These are phyloP conservation scores for Oscheius sp. DNA, from an alignment of 1,140 invertebrate species.

Conservation along the genomic window DNA sequence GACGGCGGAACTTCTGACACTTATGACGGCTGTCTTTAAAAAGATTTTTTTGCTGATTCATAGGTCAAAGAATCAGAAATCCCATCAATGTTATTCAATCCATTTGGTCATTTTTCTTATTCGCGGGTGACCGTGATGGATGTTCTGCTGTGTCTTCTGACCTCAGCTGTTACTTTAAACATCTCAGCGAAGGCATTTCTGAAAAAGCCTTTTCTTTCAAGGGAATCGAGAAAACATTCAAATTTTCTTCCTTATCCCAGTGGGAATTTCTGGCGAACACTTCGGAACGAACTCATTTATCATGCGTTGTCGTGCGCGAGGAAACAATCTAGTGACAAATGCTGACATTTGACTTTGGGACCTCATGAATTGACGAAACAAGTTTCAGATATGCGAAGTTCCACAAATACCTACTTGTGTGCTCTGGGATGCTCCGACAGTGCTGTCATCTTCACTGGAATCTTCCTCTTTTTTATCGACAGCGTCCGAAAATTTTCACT, in stretches of 20 bases:
- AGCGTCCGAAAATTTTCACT: conserved; percentile 54
- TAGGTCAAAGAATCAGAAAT: too few species aligned
- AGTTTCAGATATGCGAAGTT: conserved; percentile 50
- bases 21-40: too few species aligned
- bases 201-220: neutral
- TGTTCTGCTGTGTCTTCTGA: neutral
- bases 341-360: conserved; percentile 35
- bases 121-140: neutral
- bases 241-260: neutral
- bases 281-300: neutral
- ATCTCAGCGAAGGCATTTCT: too few species aligned
- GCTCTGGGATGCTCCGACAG: conserved; percentile 53
- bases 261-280: conserved; percentile 2
- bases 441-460: conserved; percentile 53
- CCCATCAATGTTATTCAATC: neutral
- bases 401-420: conserved; percentile 56
- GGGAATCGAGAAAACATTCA: neutral
- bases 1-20: too few species aligned
- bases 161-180: conserved; percentile 9
- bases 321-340: neutral
- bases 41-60: too few species aligned
- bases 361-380: neutral
- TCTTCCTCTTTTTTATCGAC: conserved; percentile 57
- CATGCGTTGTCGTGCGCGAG: neutral
- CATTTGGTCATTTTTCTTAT: neutral